Evolutionary conservation across 2,888 invertebrate species (phyloP), one percentile per base, ranked within the genome.

Genomic region (Lamproptera curius): DNA sequence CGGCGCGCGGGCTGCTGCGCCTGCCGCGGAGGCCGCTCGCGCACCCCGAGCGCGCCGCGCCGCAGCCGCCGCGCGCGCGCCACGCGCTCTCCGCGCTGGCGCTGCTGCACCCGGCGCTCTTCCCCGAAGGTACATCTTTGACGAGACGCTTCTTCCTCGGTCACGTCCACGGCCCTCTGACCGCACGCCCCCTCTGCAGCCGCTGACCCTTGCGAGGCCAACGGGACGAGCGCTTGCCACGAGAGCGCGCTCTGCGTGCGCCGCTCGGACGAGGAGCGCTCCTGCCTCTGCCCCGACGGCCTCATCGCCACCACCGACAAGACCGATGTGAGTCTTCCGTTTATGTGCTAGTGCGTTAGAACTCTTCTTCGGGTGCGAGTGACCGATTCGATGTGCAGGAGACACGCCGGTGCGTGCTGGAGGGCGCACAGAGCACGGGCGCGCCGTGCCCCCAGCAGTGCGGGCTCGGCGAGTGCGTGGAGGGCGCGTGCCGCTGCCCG

Each of bases 211-310:
- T 94, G 94, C 67, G 75, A 76, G 53, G 84, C 48, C n/a, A 49
- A 43, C 46, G 61, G 57, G 20, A 8, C 44, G 13, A 42, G 52
- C 9, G 61, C 67, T 38, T 94, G 94, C 73, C 89, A 90, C 62
- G 65, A 80, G 40, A 90, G 89, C 52, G 92, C 93, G 31, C 88
- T 95, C 57, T 91, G 90, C 69, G 78, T 90, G 62, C 81, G 89
- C 50, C 74, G 89, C 49, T 74, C 75, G 49, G 76, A 84, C 59
- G 62, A 70, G 56, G 70, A 63, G 46, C 70, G 67, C 62, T 66
- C 77, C 16, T 91, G 91, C 59, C 79, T 89, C 50, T 91, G 91
- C 51, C 89, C 91, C 43, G 90, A 90, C 66, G 89, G 88, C 0
- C 81, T 88, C 17, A 61, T 70, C 46, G 70, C 88, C 14, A 44